Conservation (phyloP, 2,113 vertebrate genomes). For the Pteropus alecto region DNA sequence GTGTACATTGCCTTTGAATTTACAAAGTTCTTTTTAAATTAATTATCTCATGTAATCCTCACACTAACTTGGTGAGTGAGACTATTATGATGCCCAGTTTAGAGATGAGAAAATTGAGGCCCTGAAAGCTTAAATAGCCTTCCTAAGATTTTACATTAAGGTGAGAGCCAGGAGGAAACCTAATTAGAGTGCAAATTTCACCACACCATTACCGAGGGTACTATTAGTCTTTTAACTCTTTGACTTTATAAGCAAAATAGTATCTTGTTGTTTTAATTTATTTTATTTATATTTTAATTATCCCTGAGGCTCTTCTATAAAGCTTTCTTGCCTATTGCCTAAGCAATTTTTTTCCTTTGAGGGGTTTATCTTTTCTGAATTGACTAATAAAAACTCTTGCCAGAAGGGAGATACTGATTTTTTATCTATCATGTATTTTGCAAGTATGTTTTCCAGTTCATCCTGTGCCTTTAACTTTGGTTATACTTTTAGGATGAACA, state of each 20-base stretch:
- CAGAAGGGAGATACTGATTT: not conserved
- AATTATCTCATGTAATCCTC: not conserved
- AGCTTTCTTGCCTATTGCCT: not conserved
- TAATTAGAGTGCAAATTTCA: not conserved
- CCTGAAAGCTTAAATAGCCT: not conserved
- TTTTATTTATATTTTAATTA: not conserved
- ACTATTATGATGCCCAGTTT: not conserved
- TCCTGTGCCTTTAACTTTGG: not conserved
- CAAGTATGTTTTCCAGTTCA: not conserved
- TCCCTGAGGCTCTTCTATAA: not conserved
- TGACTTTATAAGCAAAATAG: not conserved
- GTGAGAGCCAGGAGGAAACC: not conserved
- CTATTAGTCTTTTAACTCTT: not conserved
- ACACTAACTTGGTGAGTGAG: not conserved
- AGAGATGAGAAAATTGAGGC: not conserved
- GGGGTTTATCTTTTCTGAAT: not conserved
- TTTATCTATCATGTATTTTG: constrained; percentile 6
- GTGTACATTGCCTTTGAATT: not conserved
- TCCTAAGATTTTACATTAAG: not conserved
- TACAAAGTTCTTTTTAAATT: not conserved
- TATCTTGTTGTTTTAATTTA: not conserved
- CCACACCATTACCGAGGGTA: not conserved
- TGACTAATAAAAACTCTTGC: not conserved
- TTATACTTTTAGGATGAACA: not conserved
- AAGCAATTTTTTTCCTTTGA: not conserved